Conservation (phyloP, 2,113 vertebrate genomes). For the Bufo bufo region DNA sequence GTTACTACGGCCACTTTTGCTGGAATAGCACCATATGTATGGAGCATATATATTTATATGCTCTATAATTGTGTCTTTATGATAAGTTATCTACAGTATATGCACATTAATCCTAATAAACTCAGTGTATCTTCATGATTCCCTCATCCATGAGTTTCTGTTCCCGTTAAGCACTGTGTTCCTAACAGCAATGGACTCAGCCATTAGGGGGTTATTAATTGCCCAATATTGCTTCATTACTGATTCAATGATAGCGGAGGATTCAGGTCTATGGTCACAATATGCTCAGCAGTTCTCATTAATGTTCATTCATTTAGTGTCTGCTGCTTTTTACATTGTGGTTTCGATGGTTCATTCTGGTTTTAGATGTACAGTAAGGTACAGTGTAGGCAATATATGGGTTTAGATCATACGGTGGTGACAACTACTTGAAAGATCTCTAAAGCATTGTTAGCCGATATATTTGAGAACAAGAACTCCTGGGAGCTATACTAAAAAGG, state of each 20-base stretch:
- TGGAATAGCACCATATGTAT: neutral
- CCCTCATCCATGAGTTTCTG: neutral
- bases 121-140: neutral
- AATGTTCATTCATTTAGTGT: slow-evolving; percentile 1
- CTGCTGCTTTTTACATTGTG: slow-evolving; percentile 4
- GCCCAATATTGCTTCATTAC: slow-evolving; percentile 33
- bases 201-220: slow-evolving; percentile 24
- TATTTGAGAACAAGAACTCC: neutral
- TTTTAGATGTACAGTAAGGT: neutral
- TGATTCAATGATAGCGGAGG: slow-evolving; percentile 34
- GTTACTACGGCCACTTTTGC: neutral
- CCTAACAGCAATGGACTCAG: neutral
- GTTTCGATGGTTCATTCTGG: neutral
- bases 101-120: neutral
- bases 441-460: neutral
- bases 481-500: too few species aligned
- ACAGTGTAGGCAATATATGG: neutral
- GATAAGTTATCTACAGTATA: neutral
- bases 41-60: neutral
- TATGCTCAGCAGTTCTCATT: slow-evolving; percentile 14
- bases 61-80: neutral
- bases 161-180: neutral
- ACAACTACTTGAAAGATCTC: neutral
- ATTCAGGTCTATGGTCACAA: neutral
- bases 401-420: neutral